Conservation (phyloP, 2,797 vertebrate species). For the Dromococcyx pavoninus region DNA sequence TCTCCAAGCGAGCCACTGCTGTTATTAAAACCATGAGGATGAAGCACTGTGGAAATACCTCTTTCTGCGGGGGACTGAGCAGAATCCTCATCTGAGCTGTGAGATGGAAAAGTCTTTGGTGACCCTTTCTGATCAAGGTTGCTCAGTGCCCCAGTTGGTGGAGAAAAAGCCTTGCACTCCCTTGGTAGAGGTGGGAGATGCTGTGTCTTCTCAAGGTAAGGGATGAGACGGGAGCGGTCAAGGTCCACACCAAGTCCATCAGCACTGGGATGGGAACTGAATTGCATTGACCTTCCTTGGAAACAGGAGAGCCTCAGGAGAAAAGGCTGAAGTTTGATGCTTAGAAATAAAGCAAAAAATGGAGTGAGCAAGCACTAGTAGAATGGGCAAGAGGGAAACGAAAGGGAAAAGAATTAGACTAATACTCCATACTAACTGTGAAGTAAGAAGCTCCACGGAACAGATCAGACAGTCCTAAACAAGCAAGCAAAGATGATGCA, state of each 20-base stretch:
- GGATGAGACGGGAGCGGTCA: neutral
- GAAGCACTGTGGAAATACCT: neutral
- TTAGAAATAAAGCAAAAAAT: neutral
- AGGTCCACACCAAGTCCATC: neutral
- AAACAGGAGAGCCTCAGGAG: neutral
- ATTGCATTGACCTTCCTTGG: neutral
- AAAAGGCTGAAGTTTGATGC: neutral
- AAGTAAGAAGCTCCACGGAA: neutral
- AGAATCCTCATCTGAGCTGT: fast-evolving
- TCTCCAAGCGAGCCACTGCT: neutral
- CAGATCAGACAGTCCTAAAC: neutral
- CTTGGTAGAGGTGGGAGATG: neutral
- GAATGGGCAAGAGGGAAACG: neutral
- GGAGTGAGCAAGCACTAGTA: neutral
- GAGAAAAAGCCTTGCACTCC: neutral
- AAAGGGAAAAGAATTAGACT: neutral
- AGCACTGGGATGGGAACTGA: neutral
- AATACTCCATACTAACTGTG: neutral
- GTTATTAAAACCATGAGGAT: neutral
- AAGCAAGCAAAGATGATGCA: fast-evolving
- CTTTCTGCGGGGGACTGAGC: neutral
- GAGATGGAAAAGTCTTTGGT: neutral
- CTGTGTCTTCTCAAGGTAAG: neutral
- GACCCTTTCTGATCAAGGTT: neutral
- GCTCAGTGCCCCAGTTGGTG: neutral